Evolutionary conservation across 2,797 vertebrate species (phyloP), one percentile per base, ranked within the genome.

Genomic region (Cyclura pinguis): DNA sequence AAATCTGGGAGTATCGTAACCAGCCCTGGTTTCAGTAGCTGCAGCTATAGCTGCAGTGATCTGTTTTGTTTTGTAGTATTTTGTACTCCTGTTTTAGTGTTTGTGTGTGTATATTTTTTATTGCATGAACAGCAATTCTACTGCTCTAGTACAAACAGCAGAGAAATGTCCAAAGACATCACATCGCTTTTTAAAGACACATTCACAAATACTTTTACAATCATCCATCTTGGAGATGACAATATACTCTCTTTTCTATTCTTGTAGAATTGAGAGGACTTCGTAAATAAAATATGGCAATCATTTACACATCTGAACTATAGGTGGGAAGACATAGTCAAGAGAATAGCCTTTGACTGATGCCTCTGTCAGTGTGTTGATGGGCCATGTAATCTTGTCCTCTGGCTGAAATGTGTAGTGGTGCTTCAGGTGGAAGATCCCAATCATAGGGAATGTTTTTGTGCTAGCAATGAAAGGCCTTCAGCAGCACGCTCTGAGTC

Each of bases 211-310:
- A 74, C 74, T 55, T 67, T 29, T 16, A 47, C 20, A 81, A 50
- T 85, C 29, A 27, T 74, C n/a, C 13, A 2, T 52, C 69, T 74
- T 55, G 20, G n/a, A 8, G 29, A 74, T 74, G 83, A 7, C 64
- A 85, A 29, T 50, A 50, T 78, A n/a, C 42, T 52, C 47, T 76
- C 52, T 86, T 85, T 55, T 57, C n/a, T 57, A 35, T 52, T 72
- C 42, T 6, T 42, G 12, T 32, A 86, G 50, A 29, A 76, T 14
- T 52, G 52, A 35, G n/a, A 82, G 57, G 35, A 62, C n/a, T 82
- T 59, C n/a, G 72, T 84, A 38, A 86, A 86, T 76, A 86, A 74
- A 57, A 76, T 27, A 86, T 76, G 52, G 32, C 6, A 14, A 57
- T 86, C n/a, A 74, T 74, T 86, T 57, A 38, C 52, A 74, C 50